A percentile compares a stretch with the other conserved stretches of the same genome.
Evolutionary conservation across 2,888 invertebrate species (phyloP).

Genomic region (Gryllus longicercus): DNA sequence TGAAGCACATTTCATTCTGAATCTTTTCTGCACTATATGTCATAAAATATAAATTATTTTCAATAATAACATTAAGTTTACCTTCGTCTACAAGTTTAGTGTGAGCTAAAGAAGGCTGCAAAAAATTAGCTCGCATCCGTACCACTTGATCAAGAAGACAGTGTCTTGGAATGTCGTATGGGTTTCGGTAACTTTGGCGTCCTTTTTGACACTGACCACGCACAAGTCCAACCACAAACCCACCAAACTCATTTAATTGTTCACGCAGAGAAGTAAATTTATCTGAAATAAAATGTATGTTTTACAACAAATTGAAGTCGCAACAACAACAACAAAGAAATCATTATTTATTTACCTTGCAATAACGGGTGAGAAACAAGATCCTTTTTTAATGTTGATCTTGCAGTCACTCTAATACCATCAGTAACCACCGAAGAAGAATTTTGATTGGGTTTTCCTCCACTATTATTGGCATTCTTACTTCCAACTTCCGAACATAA

Average conservation of each 20-base stretch:
- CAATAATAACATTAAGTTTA: conserved; percentile 38
- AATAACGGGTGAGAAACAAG: conserved; percentile 75
- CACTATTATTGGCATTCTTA: conserved; percentile 48
- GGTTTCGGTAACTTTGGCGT: conserved; percentile 79
- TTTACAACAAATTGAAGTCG: conserved; percentile 8
- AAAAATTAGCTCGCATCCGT: conserved; percentile 90
- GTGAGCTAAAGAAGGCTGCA: conserved; percentile 73
- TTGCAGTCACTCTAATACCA: conserved; percentile 70
- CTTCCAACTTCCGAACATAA: conserved; percentile 76
- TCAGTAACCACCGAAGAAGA: conserved; percentile 48
- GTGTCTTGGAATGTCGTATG: conserved; percentile 89
- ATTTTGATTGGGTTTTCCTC: conserved; percentile 47
- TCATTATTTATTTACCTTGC: conserved; percentile 48
- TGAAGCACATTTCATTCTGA: no score
- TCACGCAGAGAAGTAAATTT: conserved; percentile 78
- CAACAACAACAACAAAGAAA: background rate
- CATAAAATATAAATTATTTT: background rate
- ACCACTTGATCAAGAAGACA: conserved; percentile 89
- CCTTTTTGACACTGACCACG: conserved; percentile 55
- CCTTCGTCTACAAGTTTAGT: conserved; percentile 74
- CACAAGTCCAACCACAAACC: conserved; percentile 70
- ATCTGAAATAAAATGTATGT: conserved; percentile 48
- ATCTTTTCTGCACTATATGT: background rate
- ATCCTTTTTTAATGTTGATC: conserved; percentile 71
- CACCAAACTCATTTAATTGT: conserved; percentile 81